A percentile compares a stretch with the other conserved stretches of the same genome.
Evolutionary conservation across 2,113 vertebrate genomes (phyloP).

Genomic region (Caracal caracal): DNA sequence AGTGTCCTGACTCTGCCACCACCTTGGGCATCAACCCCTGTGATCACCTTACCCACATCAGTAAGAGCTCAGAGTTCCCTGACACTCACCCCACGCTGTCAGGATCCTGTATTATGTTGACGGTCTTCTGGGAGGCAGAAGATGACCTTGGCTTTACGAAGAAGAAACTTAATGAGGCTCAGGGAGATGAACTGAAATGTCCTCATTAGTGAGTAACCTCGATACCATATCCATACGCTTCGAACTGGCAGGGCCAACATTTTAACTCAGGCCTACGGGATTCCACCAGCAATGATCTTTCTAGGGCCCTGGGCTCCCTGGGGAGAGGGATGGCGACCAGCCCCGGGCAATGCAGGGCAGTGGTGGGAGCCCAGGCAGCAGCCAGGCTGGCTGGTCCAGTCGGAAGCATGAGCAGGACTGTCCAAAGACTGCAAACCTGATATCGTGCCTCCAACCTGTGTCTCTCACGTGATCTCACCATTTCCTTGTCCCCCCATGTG

Average conservation of each 20-base stretch:
- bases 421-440: neutral
- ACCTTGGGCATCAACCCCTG: no score
- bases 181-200: neutral
- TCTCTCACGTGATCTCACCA: neutral
- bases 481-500: neutral
- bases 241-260: neutral
- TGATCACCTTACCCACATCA: neutral
- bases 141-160: no score
- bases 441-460: fast-evolving
- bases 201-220: neutral
- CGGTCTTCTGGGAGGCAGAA: neutral
- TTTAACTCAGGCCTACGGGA: neutral
- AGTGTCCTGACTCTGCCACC: neutral
- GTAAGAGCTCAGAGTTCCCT: neutral
- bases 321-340: neutral
- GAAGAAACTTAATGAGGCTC: neutral
- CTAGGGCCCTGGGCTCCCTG: neutral
- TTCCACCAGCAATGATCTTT: neutral
- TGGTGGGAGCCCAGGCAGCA: neutral
- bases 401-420: neutral
- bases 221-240: neutral
- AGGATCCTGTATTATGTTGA: no score
- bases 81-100: neutral
- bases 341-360: neutral
- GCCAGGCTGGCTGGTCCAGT: neutral